These are phyloP conservation scores for Pyrrhosoma nymphula DNA, from an alignment of 2,888 invertebrate species.

Conservation along the genomic window DNA sequence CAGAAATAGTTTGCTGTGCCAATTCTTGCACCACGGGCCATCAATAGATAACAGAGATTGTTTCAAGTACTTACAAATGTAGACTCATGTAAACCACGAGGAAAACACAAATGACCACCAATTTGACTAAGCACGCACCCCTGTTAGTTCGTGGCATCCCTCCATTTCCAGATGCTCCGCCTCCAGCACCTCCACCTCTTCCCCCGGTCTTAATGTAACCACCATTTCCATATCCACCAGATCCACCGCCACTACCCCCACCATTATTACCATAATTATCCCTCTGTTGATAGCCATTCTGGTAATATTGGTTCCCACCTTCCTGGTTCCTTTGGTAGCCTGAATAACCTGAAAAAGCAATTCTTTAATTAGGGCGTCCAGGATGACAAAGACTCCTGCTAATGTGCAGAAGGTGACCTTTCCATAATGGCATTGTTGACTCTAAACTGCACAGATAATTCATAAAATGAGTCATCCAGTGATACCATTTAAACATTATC, in stretches of 20 bases:
- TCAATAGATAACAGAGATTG: too few relatives aligned
- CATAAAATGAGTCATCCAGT: too few relatives aligned
- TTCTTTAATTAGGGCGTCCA: not conserved
- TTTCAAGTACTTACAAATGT: too few relatives aligned
- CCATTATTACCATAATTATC: constrained; percentile 68
- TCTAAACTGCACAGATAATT: too few relatives aligned
- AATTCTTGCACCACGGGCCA: too few relatives aligned
- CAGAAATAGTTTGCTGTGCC: too few relatives aligned
- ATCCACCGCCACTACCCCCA: constrained; percentile 75
- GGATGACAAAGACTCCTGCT: too few relatives aligned
- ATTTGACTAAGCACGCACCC: not conserved
- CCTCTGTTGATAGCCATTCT: constrained; percentile 77
- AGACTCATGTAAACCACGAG: too few relatives aligned
- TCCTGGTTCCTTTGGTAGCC: constrained; percentile 76
- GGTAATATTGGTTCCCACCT: constrained; percentile 76
- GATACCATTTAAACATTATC: too few relatives aligned
- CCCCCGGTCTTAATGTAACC: constrained; percentile 74
- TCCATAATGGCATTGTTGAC: too few relatives aligned
- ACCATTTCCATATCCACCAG: constrained; percentile 76
- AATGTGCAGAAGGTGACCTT: too few relatives aligned
- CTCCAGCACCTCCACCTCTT: constrained; percentile 71
- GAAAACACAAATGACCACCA: too few relatives aligned
- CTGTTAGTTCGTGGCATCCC: constrained; percentile 34
- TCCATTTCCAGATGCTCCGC: constrained; percentile 70
- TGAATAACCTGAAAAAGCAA: constrained; percentile 69